phyloP scores from a whole-genome alignment of 2,797 vertebrate genomes.

The Halcyon badia region DNA sequence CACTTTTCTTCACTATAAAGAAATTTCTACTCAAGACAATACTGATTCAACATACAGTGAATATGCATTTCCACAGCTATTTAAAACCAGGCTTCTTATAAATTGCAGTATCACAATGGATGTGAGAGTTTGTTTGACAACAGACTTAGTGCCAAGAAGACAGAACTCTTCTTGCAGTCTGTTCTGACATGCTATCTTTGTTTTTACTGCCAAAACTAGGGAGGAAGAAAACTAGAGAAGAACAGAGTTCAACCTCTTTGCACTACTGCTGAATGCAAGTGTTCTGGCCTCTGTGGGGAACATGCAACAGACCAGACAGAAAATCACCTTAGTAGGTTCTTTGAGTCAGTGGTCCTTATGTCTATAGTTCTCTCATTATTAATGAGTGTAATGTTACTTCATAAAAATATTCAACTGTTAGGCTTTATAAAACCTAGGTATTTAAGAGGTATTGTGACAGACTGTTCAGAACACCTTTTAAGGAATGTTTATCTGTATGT shows the following conservation, averaged over 20 bases:
- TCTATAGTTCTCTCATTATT: background rate
- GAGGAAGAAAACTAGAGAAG: background rate
- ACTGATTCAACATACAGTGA: background rate
- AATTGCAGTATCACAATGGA: fast-evolving
- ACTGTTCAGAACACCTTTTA: background rate
- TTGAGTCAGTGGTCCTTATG: background rate
- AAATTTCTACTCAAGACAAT: background rate
- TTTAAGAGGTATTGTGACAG: background rate
- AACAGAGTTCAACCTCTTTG: background rate
- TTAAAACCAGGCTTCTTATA: background rate
- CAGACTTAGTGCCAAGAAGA: background rate
- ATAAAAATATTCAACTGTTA: background rate
- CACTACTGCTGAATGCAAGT: background rate
- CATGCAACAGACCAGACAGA: background rate
- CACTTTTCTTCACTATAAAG: background rate
- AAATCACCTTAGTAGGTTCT: background rate
- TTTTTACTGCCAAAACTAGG: background rate
- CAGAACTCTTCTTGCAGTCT: background rate
- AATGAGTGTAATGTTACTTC: background rate
- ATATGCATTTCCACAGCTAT: background rate
- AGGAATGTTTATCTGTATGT: background rate
- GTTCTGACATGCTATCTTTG: background rate
- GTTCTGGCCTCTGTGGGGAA: background rate
- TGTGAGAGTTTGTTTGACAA: background rate
- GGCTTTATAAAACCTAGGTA: background rate